Conservation (phyloP, 2,888 invertebrate genomes). For the Coleophora deauratella region DNA sequence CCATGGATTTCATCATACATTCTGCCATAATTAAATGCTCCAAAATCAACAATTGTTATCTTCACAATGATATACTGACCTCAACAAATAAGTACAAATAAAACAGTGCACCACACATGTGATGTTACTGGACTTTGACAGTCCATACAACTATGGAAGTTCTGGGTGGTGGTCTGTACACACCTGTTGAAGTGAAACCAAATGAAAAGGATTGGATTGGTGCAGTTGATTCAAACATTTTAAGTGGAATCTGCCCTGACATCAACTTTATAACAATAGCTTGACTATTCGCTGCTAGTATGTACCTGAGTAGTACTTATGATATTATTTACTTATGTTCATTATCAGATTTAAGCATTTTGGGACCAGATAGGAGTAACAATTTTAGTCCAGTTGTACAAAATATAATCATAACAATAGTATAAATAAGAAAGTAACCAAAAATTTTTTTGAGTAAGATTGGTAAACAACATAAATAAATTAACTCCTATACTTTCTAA, state of each 20-base stretch:
- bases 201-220: conserved; percentile 36
- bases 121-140: not conserved
- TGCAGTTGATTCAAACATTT: conserved; percentile 37
- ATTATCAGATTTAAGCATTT: no score
- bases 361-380: no score
- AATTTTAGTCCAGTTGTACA: no score
- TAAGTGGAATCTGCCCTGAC: conserved; percentile 33
- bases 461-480: no score
- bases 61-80: conserved; percentile 26
- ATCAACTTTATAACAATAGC: conserved; percentile 31
- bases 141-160: not conserved
- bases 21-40: conserved; percentile 42
- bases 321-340: no score
- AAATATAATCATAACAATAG: no score
- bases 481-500: no score
- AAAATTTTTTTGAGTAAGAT: no score
- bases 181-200: conserved; percentile 19
- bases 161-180: conserved; percentile 8
- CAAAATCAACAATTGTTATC: conserved; percentile 31
- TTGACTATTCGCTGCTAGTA: no score
- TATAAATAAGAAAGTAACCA: no score
- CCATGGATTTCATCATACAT: conserved; percentile 13
- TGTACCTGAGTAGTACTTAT: not conserved
- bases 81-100: conserved; percentile 21
- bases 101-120: conserved; percentile 5